A percentile compares a stretch with the other conserved stretches of the same genome.
These are phyloP conservation scores for Euphonia xanthogaster DNA, from an alignment of 2,797 vertebrate species.

Conservation along the genomic window DNA sequence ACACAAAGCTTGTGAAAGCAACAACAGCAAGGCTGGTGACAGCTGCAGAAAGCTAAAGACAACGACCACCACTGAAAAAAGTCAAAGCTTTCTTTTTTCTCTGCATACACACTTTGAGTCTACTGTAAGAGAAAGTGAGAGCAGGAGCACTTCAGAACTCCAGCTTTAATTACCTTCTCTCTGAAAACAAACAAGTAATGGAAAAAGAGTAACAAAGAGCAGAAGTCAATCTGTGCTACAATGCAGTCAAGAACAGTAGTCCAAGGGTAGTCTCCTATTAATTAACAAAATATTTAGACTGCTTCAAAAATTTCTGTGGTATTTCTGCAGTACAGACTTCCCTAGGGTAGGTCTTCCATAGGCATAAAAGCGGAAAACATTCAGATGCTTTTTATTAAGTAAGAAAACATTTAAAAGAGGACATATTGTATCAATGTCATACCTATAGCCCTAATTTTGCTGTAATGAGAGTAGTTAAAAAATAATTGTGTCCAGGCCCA, in stretches of 20 bases:
- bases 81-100: not conserved
- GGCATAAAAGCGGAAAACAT: not conserved
- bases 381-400: not conserved
- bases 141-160: not conserved
- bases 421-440: not conserved
- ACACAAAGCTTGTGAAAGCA: rapidly evolving
- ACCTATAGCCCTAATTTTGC: not conserved
- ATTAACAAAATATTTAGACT: not conserved
- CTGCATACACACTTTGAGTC: not conserved
- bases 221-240: not conserved
- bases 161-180: not conserved
- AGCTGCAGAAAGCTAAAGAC: not conserved
- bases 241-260: not conserved
- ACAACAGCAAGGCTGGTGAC: not conserved
- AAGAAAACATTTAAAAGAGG: not conserved
- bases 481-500: not conserved
- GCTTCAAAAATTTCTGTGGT: not conserved
- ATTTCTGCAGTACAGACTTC: not conserved
- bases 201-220: not conserved
- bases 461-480: not conserved
- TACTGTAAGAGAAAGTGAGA: not conserved
- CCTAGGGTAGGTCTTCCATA: not conserved
- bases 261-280: not conserved
- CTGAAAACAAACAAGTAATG: not conserved
- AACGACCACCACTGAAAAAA: not conserved